Base-by-base conservation (phyloP, 2,797 vertebrate species). In the Hirundo rustica region DNA sequence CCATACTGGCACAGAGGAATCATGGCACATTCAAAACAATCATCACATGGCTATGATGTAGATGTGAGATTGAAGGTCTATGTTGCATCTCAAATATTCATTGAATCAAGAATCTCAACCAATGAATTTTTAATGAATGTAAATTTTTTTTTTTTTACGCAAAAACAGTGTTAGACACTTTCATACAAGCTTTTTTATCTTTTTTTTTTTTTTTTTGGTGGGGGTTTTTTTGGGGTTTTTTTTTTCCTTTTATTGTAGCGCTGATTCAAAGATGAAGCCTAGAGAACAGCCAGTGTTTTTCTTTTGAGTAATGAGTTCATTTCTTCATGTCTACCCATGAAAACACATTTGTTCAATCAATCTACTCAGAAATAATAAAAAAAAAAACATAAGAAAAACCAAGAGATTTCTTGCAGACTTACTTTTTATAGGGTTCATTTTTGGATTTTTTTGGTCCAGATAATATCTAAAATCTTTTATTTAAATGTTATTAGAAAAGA, bases 61-160 rank as follows among this genome's bases (percentile, higher is more conserved):
- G 82, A 72, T 51, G 9, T 10, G 45, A 78, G 18, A 47, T 2
- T 42, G 26, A 73, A 89, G 32, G 32, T 74, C 18, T 70, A 44
- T 65, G 54, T 68, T 64, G 72, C 84, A 94, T 89, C 67, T 96
- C 65, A 96, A 50, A 80, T 79, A 79, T 67, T 95, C 12, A 79
- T 87, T 8, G 38, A 93, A 87, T 77, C 58, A 95, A 93, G 51
- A 19, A 85, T 36, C 34, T 93, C 78, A 71, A 29, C 85, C 11
- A 34, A 92, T 84, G n/a, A 68, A 55, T 96, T 96, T 95, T 94
- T 87, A 93, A 93, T 64, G n/a, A 92, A 78, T 50, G 16, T 40
- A 36, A 51, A 21, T 89, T 94, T 72, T 88, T 93, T 25, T 36
- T 36, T 38, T 38, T 38, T 38, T 38, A 67, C 48, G 13, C 18